phyloP scores from a whole-genome alignment of 2,113 vertebrate species.

The Gobius niger region DNA sequence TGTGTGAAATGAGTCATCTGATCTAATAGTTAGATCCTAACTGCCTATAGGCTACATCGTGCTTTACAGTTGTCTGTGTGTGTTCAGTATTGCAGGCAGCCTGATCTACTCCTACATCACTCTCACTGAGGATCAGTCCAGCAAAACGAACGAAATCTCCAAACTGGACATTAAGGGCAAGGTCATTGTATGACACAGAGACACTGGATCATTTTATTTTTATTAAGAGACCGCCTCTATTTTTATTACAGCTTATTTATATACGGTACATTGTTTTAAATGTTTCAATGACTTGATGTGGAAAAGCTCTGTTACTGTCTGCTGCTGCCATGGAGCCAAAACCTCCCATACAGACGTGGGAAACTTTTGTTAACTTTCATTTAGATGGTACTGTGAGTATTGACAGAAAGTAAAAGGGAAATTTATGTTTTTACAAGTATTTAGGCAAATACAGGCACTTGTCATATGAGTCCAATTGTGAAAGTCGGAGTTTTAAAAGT shows the following conservation, averaged over 20 bases:
- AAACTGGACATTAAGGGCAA: conserved; percentile 74
- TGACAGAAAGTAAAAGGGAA: conserved; percentile 45
- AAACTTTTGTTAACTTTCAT: conserved; percentile 21
- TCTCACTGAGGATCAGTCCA: conserved; percentile 88
- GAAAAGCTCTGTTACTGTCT: conserved; percentile 8
- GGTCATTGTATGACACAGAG: conserved; percentile 65
- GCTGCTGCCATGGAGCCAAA: conserved; percentile 39
- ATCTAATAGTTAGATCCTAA: too few species aligned
- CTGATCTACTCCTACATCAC: conserved; percentile 97
- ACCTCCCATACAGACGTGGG: conserved; percentile 32
- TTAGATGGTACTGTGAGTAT: conserved; percentile 36
- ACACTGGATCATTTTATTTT: conserved; percentile 58
- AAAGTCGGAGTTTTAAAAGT: neutral
- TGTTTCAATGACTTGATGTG: neutral
- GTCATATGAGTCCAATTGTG: neutral
- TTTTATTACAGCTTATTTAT: conserved; percentile 62
- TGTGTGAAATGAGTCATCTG: too few species aligned
- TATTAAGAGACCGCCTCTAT: conserved; percentile 35
- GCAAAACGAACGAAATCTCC: conserved; percentile 78
- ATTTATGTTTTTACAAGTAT: conserved; percentile 13
- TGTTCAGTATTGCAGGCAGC: conserved; percentile 89
- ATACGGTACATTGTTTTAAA: conserved; percentile 19
- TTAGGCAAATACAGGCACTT: conserved; percentile 16
- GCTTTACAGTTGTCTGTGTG: conserved; percentile 20
- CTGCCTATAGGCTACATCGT: neutral